phyloP scores from a whole-genome alignment of 2,888 invertebrate genomes.

The Agonum fuliginosum region DNA sequence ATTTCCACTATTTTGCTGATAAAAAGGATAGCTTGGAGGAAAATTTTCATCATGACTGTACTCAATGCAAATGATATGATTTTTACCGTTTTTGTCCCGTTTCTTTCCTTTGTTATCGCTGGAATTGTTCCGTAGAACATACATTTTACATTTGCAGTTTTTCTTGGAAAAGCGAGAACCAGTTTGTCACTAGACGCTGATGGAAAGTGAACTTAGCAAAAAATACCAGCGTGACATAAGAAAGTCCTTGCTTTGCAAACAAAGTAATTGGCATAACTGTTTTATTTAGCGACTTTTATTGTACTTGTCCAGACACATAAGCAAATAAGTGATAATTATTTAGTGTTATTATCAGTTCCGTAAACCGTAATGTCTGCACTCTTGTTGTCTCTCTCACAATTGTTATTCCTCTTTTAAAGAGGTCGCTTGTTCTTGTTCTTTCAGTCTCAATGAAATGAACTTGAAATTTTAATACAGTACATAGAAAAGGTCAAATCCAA shows the following conservation, averaged over 20 bases:
- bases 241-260: neutral
- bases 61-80: constrained; percentile 26
- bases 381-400: neutral
- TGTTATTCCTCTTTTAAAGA: no score
- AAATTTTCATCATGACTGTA: constrained; percentile 1
- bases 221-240: no score
- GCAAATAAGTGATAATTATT: constrained; percentile 36
- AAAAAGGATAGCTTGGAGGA: constrained; percentile 11
- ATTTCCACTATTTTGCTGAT: no score
- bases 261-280: constrained; percentile 5
- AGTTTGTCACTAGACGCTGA: neutral
- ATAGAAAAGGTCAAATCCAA: no score
- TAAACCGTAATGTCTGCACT: constrained; percentile 21
- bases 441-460: no score
- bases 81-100: constrained; percentile 18
- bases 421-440: no score
- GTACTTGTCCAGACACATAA: constrained; percentile 9
- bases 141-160: constrained; percentile 25
- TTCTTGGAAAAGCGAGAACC: constrained; percentile 22
- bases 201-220: constrained; percentile 30
- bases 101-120: constrained; percentile 28
- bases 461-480: no score
- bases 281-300: constrained; percentile 11
- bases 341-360: constrained; percentile 37
- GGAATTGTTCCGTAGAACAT: constrained; percentile 20